Conservation (phyloP, 2,888 invertebrate species). For the Drosophila nigritarsus region DNA sequence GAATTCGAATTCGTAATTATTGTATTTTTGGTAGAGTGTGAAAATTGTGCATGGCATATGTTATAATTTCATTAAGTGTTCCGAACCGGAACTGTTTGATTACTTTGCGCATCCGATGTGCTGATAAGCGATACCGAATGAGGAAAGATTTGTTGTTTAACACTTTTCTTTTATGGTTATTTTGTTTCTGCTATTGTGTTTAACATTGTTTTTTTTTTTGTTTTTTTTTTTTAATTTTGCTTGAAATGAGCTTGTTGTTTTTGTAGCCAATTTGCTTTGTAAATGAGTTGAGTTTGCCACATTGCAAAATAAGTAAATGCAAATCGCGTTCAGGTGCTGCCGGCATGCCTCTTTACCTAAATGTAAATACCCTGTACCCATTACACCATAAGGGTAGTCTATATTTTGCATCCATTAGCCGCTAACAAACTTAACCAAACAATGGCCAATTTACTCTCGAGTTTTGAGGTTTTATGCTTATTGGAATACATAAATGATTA, state of each 20-base stretch:
- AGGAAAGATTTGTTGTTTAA: neutral
- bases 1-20: neutral
- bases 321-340: slow-evolving; percentile 30
- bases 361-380: slow-evolving; percentile 20
- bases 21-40: neutral
- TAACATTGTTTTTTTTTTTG: neutral
- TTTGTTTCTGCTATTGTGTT: neutral
- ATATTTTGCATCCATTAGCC: neutral
- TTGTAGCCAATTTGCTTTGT: slow-evolving; percentile 48
- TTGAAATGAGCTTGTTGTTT: neutral
- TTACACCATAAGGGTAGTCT: neutral
- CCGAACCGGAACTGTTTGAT: slow-evolving; percentile 2
- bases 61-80: neutral
- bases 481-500: neutral
- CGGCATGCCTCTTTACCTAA: slow-evolving; percentile 5
- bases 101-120: neutral
- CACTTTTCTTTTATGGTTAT: neutral
- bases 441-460: neutral
- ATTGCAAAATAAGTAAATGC: slow-evolving; percentile 43
- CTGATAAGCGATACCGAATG: slow-evolving; percentile 1
- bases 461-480: neutral
- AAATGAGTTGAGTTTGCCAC: slow-evolving; percentile 35
- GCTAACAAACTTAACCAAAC: neutral
- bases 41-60: neutral
- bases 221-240: slow-evolving; percentile 5